Evolutionary conservation across 2,113 vertebrate species (phyloP), one percentile per base, ranked within the genome.

Genomic region (Pardalotus punctatus): DNA sequence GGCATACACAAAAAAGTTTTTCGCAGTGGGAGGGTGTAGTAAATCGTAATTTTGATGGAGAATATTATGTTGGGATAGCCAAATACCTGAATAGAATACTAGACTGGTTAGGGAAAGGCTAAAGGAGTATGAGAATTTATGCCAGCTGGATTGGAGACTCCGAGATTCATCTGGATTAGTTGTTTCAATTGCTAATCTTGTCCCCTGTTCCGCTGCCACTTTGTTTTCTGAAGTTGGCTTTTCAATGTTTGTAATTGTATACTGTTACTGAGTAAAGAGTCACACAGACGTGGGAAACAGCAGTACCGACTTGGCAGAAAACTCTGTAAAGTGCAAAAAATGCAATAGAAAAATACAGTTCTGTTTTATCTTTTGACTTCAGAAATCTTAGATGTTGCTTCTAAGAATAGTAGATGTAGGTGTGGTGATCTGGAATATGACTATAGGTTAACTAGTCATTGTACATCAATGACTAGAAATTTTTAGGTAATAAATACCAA

Each of bases 131-230:
- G 79, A 83, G 71, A 90, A 83, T 83, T 73, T 72, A 13, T 80
- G 67, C 62, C 60, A 83, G 66, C 35, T 88, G 82, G 38, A 54
- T 67, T 79, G 53, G 71, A 82, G 42, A 74, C 40, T 25, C 45
- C 43, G 54, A 79, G 50, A 60, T 90, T 79, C 50, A 72, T 79
- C 83, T 85, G 78, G 64, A 51, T 72, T 86, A 74, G 51, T 82
- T 69, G 79, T 94, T 86, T 89, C 69, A 73, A 11, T 90, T 88
- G 76, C 87, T 92, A 54, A 81, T 93, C 51, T 85, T 73, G 38
- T 47, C 40, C 54, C 24, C 0, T 66, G 62, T 80, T 85, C n/a
- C 36, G 47, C 66, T 96, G 76, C 43, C 47, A 38, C 87, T 90
- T 93, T 77, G 33, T 80, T 88, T 87, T 76, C 72, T 90, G 51